Conservation (phyloP, 2,797 vertebrate species). For the Xiphorhynchus erythropygius region DNA sequence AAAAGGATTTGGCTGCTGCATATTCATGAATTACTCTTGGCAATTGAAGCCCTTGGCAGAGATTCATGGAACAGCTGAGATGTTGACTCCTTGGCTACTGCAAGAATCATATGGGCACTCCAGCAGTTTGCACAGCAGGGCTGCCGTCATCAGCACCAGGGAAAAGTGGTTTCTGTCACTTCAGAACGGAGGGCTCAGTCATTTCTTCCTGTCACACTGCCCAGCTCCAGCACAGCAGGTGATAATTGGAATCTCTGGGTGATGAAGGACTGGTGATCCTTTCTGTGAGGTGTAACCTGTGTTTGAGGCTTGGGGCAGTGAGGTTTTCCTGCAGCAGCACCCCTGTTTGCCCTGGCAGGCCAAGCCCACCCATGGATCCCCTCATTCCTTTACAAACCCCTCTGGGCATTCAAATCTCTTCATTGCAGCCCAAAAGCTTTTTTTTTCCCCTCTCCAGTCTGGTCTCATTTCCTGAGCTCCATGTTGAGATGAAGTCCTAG, state of each 20-base stretch:
- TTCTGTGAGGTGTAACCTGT: background rate
- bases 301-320: background rate
- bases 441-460: background rate
- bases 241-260: background rate
- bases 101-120: background rate
- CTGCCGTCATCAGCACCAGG: background rate
- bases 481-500: background rate
- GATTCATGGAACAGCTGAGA: conserved; percentile 20
- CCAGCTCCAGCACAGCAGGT: background rate
- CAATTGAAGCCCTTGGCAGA: conserved; percentile 4
- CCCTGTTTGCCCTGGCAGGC: background rate
- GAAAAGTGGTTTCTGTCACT: background rate
- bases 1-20: conserved; percentile 26
- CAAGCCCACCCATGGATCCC: background rate
- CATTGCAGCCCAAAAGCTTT: fast-evolving
- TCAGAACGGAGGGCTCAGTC: background rate
- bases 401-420: background rate
- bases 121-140: background rate
- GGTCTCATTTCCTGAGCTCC: background rate
- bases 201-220: background rate
- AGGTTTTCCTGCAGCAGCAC: background rate
- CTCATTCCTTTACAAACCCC: background rate
- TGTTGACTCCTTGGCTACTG: conserved; percentile 25
- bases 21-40: conserved; percentile 18
- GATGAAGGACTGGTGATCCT: background rate